Conservation (phyloP, 2,797 vertebrate genomes). For the Cygnus olor region DNA sequence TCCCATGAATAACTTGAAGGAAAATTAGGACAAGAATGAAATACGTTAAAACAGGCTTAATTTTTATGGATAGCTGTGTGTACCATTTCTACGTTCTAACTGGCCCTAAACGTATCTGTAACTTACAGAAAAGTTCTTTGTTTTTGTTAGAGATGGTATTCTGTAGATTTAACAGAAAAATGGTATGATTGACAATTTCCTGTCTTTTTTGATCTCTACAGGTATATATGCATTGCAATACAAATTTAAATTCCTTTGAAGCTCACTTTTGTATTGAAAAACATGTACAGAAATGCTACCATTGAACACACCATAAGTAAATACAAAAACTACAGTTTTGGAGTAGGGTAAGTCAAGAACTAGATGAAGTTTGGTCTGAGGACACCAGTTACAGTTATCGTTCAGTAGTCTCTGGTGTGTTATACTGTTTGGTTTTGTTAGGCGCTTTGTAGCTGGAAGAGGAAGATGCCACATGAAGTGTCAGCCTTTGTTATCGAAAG, state of each 20-base stretch:
- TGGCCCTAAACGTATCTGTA: neutral
- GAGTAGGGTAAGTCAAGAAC: neutral
- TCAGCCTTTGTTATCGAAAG: constrained; percentile 1
- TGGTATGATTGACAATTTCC: neutral
- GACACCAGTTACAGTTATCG: neutral
- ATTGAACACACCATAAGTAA: neutral
- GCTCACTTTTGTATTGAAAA: neutral
- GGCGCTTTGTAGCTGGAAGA: neutral
- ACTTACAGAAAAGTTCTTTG: neutral
- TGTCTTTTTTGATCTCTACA: neutral
- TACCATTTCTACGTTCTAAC: neutral
- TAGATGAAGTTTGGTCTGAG: neutral
- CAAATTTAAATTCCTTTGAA: neutral
- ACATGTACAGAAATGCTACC: neutral
- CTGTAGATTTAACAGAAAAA: neutral
- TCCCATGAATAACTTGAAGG: neutral
- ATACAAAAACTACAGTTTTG: neutral
- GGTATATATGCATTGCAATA: neutral
- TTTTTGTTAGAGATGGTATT: neutral
- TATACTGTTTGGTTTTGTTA: neutral
- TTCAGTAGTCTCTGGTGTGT: neutral
- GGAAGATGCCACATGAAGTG: neutral
- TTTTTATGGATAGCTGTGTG: neutral
- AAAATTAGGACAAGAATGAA: constrained; percentile 3
- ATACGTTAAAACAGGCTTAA: neutral